Base-by-base conservation (phyloP, 2,113 vertebrate species). In the Semnornis frantzii region DNA sequence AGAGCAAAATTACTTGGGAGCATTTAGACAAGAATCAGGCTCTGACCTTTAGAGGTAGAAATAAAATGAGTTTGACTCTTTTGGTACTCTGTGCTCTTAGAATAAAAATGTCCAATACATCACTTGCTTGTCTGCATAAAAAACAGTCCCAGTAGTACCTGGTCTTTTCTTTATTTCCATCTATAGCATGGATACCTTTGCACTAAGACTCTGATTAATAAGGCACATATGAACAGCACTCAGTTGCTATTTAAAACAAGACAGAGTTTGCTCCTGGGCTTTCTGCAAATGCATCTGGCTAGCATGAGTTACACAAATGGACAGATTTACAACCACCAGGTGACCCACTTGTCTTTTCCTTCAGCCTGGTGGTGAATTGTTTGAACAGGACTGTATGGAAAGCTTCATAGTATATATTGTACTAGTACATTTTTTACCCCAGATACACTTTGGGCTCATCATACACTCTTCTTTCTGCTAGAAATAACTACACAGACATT, bases 301-400 rank as follows among this genome's bases (percentile, higher is more conserved):
- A 12, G 71, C 94, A 31, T 76, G 79, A 89, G 55, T 63, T 89
- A 72, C 28, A 70, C 13, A 57, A 68, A 2, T 33, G 39, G 76
- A 66, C 23, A 79, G 63, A 88, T 93, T 94, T 84, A 87, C 46
- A 94, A 70, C 46, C 52, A 89, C 58, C 85, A 91, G 89, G 34
- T 90, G 83, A 92, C 50, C 68, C 71, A 59, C 48, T 64, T 66
- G 21, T 59, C 75, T 82, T 78, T 87, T 28, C 59, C 18, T 85
- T 90, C 80, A 37, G 48, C 25, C 50, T 78, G 52, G 3, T 87
- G 81, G 85, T 73, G 42, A 60, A 89, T 73, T 80, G 10, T 82
- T 90, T 57, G 48, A 28, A 84, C 25, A 25, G 13, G 46, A 83
- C 83, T 37, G 34, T 63, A 62, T 27, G 34, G 42, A 60, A 15